Base-by-base conservation (phyloP, 1,140 invertebrate species). In the Aricia agestis region DNA sequence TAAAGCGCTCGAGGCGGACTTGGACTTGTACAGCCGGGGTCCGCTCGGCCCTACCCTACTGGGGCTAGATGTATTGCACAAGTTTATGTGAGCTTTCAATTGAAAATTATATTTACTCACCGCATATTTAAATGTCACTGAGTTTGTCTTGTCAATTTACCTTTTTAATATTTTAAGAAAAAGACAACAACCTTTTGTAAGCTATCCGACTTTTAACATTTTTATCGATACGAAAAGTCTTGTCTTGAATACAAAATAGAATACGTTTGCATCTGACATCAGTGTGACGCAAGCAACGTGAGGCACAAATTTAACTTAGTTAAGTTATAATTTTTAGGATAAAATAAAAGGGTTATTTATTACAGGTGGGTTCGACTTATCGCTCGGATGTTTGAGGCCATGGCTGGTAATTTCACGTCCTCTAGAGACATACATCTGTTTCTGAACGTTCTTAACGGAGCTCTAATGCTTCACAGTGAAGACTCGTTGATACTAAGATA, bases 331-430 rank as follows among this genome's bases (percentile, higher is more conserved):
- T 36, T 36, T 7, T 7, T 9, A 36, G 9, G 36, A 36, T 36
- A 5, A 36, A 36, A 36, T 9, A 36, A 36, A 32, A 5, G 36
- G 25, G 25, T 9, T 5, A 36, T 72, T 63, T 71, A 52, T 81
- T 69, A 52, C 71, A 92, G 92, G 92, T 99, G 99, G 99, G 97
- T 98, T 1, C 96, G 98, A 75, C 92, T 99, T 19, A 98, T 99
- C 77, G 96, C 97, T 0, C 94, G 98, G 66, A 99, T 99, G 98
- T 99, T 99, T 86, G 97, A 98, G 92, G 98, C 98, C 0, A 99
- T 99, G 98, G 97, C 98, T 4, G 97, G 97, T 15, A 99, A 99
- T 83, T 99, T 99, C 84, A 98, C 98, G 1, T 99, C 99, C 86
- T 98, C 98, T 0, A 96, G 97, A 57, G 99, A 99, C 86, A 97